Evolutionary conservation across 2,797 vertebrate species (phyloP).

Genomic region (Sebastes melanostomus): DNA sequence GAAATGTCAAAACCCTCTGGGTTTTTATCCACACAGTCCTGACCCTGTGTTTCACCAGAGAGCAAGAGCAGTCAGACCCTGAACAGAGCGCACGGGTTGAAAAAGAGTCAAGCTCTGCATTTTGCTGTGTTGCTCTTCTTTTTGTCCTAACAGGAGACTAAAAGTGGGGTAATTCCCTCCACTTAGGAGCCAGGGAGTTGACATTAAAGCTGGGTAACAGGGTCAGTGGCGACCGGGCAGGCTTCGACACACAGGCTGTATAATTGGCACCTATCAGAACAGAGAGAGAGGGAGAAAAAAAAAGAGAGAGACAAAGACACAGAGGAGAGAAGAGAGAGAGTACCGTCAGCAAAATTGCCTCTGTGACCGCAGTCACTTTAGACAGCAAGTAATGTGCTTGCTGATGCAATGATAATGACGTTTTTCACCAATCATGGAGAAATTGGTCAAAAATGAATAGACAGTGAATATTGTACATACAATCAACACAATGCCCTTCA

Average conservation of each 20-base stretch:
- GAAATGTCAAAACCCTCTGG: slow-evolving; percentile 75
- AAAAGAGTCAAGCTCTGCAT: slow-evolving; percentile 67
- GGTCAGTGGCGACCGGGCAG: slow-evolving; percentile 73
- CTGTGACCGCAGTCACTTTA: slow-evolving; percentile 72
- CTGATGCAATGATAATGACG: slow-evolving; percentile 69
- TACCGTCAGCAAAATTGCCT: slow-evolving; percentile 77
- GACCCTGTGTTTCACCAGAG: slow-evolving; percentile 64
- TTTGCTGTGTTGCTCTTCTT: slow-evolving; percentile 56
- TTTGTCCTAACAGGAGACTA: slow-evolving; percentile 74
- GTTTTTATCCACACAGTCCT: slow-evolving; percentile 70
- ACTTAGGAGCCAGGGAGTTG: slow-evolving; percentile 72
- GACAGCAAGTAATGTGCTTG: slow-evolving; percentile 62
- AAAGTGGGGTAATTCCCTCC: slow-evolving; percentile 83
- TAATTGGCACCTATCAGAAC: slow-evolving; percentile 82
- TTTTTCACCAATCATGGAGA: slow-evolving; percentile 55
- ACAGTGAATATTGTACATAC: slow-evolving; percentile 48
- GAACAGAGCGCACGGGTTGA: slow-evolving; percentile 44
- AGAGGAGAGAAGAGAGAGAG: slow-evolving; percentile 69
- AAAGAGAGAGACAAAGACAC: slow-evolving; percentile 70
- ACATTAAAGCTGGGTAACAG: slow-evolving; percentile 78
- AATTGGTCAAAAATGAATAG: slow-evolving; percentile 58
- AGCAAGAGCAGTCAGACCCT: slow-evolving; percentile 57
- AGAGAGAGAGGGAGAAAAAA: slow-evolving; percentile 54
- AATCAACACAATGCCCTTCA: slow-evolving; percentile 60
- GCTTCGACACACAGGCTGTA: slow-evolving; percentile 76